These are phyloP conservation scores for Actinia tenebrosa DNA, from an alignment of 64 coral and sea anemone genomes.

Conservation along the genomic window DNA sequence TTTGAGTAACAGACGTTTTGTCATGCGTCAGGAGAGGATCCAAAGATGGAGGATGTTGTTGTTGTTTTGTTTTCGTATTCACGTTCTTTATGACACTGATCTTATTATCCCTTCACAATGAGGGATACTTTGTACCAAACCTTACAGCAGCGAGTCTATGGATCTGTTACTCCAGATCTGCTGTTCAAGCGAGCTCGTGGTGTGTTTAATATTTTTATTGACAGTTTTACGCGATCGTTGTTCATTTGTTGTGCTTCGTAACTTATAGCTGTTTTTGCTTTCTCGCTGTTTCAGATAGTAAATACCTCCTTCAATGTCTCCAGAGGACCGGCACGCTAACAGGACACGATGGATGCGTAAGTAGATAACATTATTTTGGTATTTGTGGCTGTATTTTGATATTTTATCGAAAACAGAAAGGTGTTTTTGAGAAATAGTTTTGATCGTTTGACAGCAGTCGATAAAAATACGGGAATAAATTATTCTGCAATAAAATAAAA, in stretches of 20 bases:
- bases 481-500: neutral
- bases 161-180: conserved; percentile 14
- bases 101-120: neutral
- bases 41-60: conserved; percentile 51
- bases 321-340: conserved; percentile 57
- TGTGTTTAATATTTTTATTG: conserved; percentile 5
- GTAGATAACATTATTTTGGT: neutral
- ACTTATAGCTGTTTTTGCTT: neutral
- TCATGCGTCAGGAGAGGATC: conserved; percentile 27
- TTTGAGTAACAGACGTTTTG: neutral
- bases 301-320: conserved; percentile 69
- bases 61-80: conserved; percentile 13
- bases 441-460: neutral
- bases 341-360: conserved; percentile 92
- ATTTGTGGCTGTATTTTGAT: neutral
- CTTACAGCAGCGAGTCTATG: conserved; percentile 48
- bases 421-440: neutral
- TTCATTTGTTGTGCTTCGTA: neutral
- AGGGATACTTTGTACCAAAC: conserved; percentile 32
- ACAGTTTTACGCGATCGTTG: neutral
- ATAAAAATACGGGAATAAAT: too few species aligned
- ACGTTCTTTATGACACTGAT: neutral
- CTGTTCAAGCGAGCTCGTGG: conserved; percentile 35
- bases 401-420: neutral
- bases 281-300: conserved; percentile 46